Base-by-base conservation (phyloP, 64 coral and sea anemone species). In the Pocillopora damicornis region DNA sequence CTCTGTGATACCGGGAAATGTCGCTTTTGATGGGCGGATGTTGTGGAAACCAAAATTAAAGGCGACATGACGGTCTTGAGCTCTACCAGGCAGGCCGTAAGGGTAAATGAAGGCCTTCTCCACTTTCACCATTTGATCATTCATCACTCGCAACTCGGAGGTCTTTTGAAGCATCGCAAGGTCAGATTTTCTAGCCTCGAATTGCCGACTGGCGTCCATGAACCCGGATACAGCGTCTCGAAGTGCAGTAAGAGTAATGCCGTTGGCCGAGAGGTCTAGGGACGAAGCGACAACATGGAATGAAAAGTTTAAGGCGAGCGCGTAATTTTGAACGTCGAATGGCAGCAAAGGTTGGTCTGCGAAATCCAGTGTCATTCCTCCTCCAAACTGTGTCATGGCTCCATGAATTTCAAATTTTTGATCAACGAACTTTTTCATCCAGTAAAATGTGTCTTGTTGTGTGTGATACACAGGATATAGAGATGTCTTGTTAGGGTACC, bases 391-490 rank as follows among this genome's bases (percentile, higher is more conserved):
- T 13, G 87, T 88, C 23, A 94, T 87, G 5, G 92, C 81, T 61
- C 77, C 65, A 73, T 98, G 96, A 22, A 94, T 86, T 9, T 94
- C 75, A 35, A 98, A 98, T 30, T 92, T 64, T 16, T 90, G 82
- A 61, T 98, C 96, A 25, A 92, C 74, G 23, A 98, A 98, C 13
- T 45, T 92, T 45, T 98, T 98, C 42, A 98, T 57, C 87, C 90
- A 98, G 26, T 90, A 82, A 67, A 94, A 98, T 9, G 86, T 98
- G 22, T 98, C 96, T 14, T 94, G 87, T 58, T 92, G 89, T 9
- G 96, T 92, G 30, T 98, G 96, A 94, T 98, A 98, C n/a, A 94
- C 81, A 16, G 96, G 96, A 64, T 98, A 98, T 8, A 85, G 72
- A n/a, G 86, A 80, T 12, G 60, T 35, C 61, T 15, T 67, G 17